Base-by-base conservation (phyloP, 2,113 vertebrate species). In the Amphilophus citrinellus region DNA sequence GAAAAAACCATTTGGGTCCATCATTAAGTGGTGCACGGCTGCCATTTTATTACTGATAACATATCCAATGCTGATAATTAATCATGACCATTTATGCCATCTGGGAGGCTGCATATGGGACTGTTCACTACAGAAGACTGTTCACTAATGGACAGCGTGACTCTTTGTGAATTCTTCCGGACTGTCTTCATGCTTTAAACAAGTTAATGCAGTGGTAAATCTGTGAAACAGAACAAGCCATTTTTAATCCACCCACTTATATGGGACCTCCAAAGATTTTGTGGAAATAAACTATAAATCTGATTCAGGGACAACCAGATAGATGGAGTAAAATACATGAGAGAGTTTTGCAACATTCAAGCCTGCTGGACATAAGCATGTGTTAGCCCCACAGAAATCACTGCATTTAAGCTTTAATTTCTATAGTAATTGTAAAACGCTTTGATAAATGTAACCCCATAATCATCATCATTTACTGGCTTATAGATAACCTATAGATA, bases 41-140 rank as follows among this genome's bases (percentile, higher is more conserved):
- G 27, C 53, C 68, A 73, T 56, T 73, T 27, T 50, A 53, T 53
- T 73, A 50, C 27, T 73, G 68, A 73, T 73, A 56, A 56, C 47
- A 10, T 73, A n/a, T 73, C 68, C 32, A 73, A 73, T 56, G 32
- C 18, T 56, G 17, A 73, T 73, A 53, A 56, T 73, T 73, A 73
- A 53, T 56, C 2, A 56, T 56, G 47, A 9, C 27, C 68, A 73
- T 32, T 53, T 32, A 73, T 73, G 44, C 47, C 44, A 73, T 56
- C 27, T 73, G 24, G 18, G 32, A 3, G 6, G 11, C 6, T 73
- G 66, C 27, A 53, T 73, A 32, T 73, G 47, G 47, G 47, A 58
- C 57, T 59, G n/a, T 22, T 22, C 20, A 24, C n/a, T 59, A 10
- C 39, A 42, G 39, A 42, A 42, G 15, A 58, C 53, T 76, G 32